phyloP scores from a whole-genome alignment of 2,113 vertebrate genomes.

The Psephotus haematonotus region DNA sequence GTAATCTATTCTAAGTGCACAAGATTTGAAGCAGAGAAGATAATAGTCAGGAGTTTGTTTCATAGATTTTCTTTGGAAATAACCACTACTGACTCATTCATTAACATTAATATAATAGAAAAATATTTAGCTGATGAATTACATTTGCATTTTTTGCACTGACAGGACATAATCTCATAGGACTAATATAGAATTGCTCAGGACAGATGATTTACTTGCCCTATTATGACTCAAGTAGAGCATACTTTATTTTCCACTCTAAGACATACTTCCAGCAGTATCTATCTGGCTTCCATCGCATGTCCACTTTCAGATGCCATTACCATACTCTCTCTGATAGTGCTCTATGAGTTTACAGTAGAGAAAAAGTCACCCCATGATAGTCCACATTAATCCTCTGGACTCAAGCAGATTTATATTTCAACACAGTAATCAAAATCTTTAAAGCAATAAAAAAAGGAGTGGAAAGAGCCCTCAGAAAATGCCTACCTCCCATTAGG shows the following conservation, averaged over 20 bases:
- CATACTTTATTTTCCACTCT: neutral
- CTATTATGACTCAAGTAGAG: neutral
- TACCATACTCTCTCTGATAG: neutral
- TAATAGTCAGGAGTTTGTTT: neutral
- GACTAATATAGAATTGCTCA: neutral
- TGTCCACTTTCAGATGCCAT: neutral
- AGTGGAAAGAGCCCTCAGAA: neutral
- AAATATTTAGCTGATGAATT: neutral
- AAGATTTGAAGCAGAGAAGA: neutral
- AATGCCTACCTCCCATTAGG: constrained; percentile 83
- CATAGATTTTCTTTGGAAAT: neutral
- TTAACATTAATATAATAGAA: neutral
- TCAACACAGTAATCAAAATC: neutral
- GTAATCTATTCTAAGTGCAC: neutral
- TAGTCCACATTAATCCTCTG: neutral
- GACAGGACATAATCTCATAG: neutral
- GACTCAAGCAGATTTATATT: neutral
- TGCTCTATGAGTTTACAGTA: neutral
- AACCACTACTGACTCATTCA: neutral
- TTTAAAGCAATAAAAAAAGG: neutral
- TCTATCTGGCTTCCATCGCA: neutral
- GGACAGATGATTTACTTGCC: neutral
- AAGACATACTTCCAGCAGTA: neutral
- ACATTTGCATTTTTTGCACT: neutral
- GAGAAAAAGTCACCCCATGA: neutral